These are phyloP conservation scores for Drosophila subsilvestris DNA, from an alignment of 2,888 invertebrate species.

Conservation along the genomic window DNA sequence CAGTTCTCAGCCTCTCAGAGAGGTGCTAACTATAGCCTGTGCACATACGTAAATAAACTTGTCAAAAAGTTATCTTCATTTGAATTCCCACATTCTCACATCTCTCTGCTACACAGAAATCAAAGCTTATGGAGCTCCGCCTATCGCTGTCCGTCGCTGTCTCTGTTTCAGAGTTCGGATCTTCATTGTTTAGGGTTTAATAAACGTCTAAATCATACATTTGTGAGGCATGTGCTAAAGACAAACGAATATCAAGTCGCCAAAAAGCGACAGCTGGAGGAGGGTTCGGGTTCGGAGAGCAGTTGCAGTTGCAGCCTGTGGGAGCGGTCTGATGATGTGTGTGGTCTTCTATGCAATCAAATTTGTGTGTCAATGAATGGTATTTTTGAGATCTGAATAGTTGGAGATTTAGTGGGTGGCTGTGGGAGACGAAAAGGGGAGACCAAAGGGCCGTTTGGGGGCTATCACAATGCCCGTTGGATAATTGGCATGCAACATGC, in stretches of 20 bases:
- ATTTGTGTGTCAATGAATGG: conserved; percentile 65
- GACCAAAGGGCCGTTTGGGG: neutral
- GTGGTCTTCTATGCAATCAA: conserved; percentile 46
- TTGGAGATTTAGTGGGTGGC: conserved; percentile 17
- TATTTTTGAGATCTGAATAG: conserved; percentile 46
- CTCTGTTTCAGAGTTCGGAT: conserved; percentile 2
- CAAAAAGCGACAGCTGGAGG: conserved; percentile 2
- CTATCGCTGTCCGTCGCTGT: neutral
- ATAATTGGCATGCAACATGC: conserved; percentile 72
- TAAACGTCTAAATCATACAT: conserved; percentile 77
- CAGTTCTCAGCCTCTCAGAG: conserved; percentile 5
- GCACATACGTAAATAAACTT: conserved; percentile 55
- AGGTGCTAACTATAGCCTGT: conserved; percentile 62
- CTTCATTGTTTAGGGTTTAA: conserved; percentile 71
- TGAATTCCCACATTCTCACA: conserved; percentile 67
- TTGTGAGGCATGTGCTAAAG: conserved; percentile 77
- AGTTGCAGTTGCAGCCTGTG: conserved; percentile 8
- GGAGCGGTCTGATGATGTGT: conserved; percentile 14
- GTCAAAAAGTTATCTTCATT: conserved; percentile 67
- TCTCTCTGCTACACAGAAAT: neutral
- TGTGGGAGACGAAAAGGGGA: conserved; percentile 5
- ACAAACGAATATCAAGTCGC: conserved; percentile 69
- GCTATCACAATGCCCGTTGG: conserved; percentile 3
- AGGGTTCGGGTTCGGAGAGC: neutral
- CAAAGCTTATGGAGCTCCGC: no score